Evolutionary conservation across 2,888 invertebrate species (phyloP).

Genomic region (Tryphoninae sp.): DNA sequence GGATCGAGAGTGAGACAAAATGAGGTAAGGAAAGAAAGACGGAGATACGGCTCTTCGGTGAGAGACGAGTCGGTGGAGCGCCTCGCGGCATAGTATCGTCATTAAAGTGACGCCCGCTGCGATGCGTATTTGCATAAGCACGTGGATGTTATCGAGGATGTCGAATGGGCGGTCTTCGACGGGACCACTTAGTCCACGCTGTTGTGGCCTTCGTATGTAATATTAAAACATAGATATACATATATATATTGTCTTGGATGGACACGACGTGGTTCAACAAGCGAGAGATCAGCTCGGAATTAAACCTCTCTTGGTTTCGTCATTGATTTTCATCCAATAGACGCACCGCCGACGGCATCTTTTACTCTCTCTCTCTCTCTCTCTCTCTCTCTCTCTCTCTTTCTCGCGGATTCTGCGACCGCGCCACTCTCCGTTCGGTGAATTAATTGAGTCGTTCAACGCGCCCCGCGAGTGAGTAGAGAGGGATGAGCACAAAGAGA

Average conservation of each 20-base stretch:
- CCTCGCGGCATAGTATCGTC: constrained; percentile 67
- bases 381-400: background rate
- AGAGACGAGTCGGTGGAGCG: constrained; percentile 55
- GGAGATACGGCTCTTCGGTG: constrained; percentile 12
- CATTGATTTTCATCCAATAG: constrained; percentile 64
- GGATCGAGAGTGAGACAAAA: background rate
- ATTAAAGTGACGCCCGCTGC: constrained; percentile 79
- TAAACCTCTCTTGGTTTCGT: constrained; percentile 54
- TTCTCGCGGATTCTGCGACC: constrained; percentile 34
- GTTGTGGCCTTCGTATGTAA: constrained; percentile 32
- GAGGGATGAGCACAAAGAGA: constrained; percentile 19
- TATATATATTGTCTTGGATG: constrained; percentile 20
- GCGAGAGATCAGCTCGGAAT: constrained; percentile 46
- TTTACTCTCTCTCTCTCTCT: background rate
- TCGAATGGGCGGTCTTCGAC: constrained; percentile 60
- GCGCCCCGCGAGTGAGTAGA: constrained; percentile 42
- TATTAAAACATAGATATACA: background rate
- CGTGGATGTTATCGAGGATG: constrained; percentile 69
- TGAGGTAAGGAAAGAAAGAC: constrained; percentile 8
- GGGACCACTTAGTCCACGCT: constrained; percentile 57
- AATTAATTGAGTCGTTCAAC: constrained; percentile 64
- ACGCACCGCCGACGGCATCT: constrained; percentile 37
- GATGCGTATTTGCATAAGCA: constrained; percentile 78
- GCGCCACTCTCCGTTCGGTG: constrained; percentile 33
- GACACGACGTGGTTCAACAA: constrained; percentile 38